A percentile compares a stretch with the other conserved stretches of the same genome.
These are phyloP conservation scores for Thalassoma bifasciatum DNA, from an alignment of 2,113 vertebrate genomes.

Conservation along the genomic window DNA sequence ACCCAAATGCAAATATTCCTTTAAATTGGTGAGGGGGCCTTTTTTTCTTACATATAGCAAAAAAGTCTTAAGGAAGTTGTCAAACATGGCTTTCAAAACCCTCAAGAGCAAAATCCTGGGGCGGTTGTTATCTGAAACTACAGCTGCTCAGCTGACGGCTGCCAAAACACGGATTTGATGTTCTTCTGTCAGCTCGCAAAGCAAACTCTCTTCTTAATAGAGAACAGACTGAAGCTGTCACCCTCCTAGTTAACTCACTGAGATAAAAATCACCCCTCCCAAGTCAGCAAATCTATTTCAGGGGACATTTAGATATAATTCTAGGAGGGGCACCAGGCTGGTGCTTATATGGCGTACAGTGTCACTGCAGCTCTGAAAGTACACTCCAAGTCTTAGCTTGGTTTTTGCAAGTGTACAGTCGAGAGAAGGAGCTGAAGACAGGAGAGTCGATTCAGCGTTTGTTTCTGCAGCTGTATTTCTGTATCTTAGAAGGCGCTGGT, in stretches of 20 bases:
- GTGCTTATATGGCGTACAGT: not conserved
- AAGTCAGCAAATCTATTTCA: constrained; percentile 52
- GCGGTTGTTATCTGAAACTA: not conserved
- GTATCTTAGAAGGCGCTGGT: not conserved
- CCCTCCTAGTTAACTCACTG: not conserved
- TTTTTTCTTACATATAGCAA: no score
- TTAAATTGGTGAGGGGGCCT: no score
- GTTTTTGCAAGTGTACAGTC: not conserved
- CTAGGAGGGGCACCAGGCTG: not conserved
- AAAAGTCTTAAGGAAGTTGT: not conserved
- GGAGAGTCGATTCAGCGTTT: not conserved
- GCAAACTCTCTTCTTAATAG: not conserved
- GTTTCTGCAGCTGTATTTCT: not conserved
- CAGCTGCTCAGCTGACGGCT: not conserved
- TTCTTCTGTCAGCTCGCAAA: not conserved
- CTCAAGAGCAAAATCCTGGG: not conserved
- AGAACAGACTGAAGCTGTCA: not conserved
- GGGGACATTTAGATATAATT: constrained; percentile 33
- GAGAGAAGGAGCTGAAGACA: not conserved
- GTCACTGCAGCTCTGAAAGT: constrained; percentile 5
- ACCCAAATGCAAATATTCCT: no score
- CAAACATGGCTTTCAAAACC: no score
- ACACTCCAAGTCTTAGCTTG: not conserved
- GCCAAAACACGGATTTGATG: not conserved
- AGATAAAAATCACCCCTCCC: not conserved